These are phyloP conservation scores for Galeopterus variegatus DNA, from an alignment of 2,113 vertebrate genomes.

Conservation along the genomic window DNA sequence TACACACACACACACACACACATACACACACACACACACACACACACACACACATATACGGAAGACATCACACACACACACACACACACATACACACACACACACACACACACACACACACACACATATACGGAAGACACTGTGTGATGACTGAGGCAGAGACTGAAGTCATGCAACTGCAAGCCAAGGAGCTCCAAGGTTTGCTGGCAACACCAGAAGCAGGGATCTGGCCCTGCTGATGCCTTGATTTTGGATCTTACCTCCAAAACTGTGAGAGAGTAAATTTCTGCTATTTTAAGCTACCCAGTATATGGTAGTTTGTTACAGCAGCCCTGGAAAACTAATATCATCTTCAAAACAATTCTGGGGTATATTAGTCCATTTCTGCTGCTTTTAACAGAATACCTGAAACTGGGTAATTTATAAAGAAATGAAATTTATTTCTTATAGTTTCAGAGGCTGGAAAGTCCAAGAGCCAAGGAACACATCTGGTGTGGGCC, in stretches of 20 bases:
- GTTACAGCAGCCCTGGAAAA: not conserved
- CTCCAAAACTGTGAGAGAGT: not conserved
- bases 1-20: not conserved
- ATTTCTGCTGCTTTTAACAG: too few relatives aligned
- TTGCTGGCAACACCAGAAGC: not conserved
- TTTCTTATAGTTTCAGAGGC: too few relatives aligned
- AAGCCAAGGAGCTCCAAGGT: fast-evolving
- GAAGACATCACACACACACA: too few relatives aligned
- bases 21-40: too few relatives aligned
- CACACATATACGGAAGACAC: not conserved
- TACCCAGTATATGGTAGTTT: fast-evolving
- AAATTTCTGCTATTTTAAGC: too few relatives aligned
- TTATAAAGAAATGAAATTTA: too few relatives aligned
- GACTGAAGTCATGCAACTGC: fast-evolving
- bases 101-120: not conserved
- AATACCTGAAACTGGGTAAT: too few relatives aligned
- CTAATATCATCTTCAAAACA: fast-evolving
- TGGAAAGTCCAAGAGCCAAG: too few relatives aligned
- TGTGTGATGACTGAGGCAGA: not conserved
- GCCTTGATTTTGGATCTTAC: too few relatives aligned
- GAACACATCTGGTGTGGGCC: too few relatives aligned
- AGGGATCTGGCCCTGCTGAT: fast-evolving
- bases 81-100: too few relatives aligned
- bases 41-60: not conserved
- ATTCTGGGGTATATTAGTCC: too few relatives aligned